A percentile compares a stretch with the other conserved stretches of the same genome.
Conservation (phyloP, 2,113 vertebrate species). For the Sigmodon hispidus region DNA sequence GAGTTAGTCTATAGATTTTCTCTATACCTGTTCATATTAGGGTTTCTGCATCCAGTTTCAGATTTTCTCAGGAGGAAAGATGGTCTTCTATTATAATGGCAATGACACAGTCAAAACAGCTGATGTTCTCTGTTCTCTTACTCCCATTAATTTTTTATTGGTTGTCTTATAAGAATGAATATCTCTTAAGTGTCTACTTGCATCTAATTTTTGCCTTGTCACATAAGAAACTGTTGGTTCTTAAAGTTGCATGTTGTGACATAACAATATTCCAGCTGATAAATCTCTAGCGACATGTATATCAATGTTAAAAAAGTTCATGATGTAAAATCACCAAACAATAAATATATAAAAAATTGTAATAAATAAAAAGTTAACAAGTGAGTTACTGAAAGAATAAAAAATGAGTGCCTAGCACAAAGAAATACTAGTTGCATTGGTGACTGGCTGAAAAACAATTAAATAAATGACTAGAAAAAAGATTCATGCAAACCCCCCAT, state of each 20-base stretch:
- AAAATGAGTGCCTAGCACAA: too few relatives aligned
- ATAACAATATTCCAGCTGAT: background rate
- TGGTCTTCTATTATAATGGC: background rate
- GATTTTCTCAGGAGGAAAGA: slow-evolving; percentile 29
- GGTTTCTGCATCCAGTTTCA: slow-evolving; percentile 15
- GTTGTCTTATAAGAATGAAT: background rate
- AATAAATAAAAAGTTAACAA: too few relatives aligned
- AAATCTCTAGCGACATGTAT: background rate
- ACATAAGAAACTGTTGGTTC: background rate
- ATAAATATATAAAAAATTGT: too few relatives aligned
- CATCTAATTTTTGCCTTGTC: background rate
- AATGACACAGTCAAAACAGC: background rate
- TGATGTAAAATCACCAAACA: too few relatives aligned
- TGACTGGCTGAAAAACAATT: too few relatives aligned
- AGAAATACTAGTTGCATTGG: too few relatives aligned
- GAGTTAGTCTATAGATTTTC: background rate
- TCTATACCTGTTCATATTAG: slow-evolving; percentile 22
- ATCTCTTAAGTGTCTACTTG: slow-evolving; percentile 18
- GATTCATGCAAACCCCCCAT: background rate
- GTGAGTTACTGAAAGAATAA: too few relatives aligned
- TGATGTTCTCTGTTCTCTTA: background rate
- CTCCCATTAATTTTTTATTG: slow-evolving; percentile 51
- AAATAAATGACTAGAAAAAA: too few relatives aligned
- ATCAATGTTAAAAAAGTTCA: background rate
- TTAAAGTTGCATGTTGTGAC: slow-evolving; percentile 28